Base-by-base conservation (phyloP, 2,113 vertebrate genomes). In the Etheostoma cragini region DNA sequence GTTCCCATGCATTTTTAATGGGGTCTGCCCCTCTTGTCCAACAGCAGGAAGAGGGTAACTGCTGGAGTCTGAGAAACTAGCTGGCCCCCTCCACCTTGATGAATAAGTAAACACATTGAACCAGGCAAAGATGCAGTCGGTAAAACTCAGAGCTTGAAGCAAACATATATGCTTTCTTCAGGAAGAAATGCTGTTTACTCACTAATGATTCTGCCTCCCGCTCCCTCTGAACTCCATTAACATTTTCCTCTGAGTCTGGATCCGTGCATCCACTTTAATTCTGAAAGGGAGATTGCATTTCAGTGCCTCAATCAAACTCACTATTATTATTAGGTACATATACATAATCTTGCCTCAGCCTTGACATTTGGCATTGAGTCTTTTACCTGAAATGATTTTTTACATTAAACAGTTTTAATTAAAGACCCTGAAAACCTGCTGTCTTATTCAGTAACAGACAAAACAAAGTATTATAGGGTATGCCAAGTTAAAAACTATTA, bases 71-170 rank as follows among this genome's bases (percentile, higher is more conserved):
- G 72, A 83, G 77, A 76, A 78, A 69, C 62, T 49, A 8, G 45
- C 82, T 11, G 64, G 15, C 67, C 24, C 72, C 66, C 58, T 38
- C 82, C 79, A 83, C 87, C 78, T 88, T 83, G 79, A 94, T 95
- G 87, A 95, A 94, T 95, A 95, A 95, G 89, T 94, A 82, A 95
- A 89, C 80, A 93, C 78, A 68, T 80, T 35, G 87, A 90, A 83
- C 77, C 72, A 60, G 80, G 87, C 81, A 83, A 85, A 90, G 86
- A 84, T 60, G 86, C 81, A 87, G 80, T 76, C 46, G 2, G 76
- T 82, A 71, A 87, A 85, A 83, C 76, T 79, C 85, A 74, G 77
- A 30, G 84, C 88, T 87, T 53, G 82, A 72, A 86, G 87, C 78
- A 70, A 65, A 71, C 77, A 83, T 82, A 84, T 93, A 92, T 82